Evolutionary conservation across 2,888 invertebrate species (phyloP), one percentile per base, ranked within the genome.

Genomic region (Embidobia sp.): DNA sequence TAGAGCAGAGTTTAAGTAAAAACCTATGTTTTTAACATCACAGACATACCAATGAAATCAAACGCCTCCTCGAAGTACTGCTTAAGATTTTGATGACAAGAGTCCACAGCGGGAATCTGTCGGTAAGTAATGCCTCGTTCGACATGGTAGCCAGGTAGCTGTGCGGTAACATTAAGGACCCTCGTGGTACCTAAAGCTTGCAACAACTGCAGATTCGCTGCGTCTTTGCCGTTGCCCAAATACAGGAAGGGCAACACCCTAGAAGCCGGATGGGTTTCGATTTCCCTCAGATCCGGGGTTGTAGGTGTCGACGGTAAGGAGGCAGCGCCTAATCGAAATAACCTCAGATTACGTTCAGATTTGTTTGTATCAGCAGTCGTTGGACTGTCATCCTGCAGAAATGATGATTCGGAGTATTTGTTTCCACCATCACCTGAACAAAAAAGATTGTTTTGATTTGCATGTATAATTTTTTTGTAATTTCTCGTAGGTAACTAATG

Each of bases 61-160:
- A 94, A 95, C 83, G 96, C 95, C 89, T 96, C 95, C 87, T 95
- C 94, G 91, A 96, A 96, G 92, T 95, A 96, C 91, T 96, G 96
- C 85, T 94, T 94, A 75, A 96, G 93, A 91, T 96, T 96, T 89
- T 96, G 96, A 86, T 95, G 94, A 49, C 94, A 94, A 79, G 94
- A 95, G 91, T 96, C 96, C 76, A 94, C 92, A 81, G 96, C 96
- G 67, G 95, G 95, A 88, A 96, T 93, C 87, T 95, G 93, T 90
- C 94, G 93, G 90, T 95, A 95, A 73, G 91, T 91, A 84, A 93
- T 92, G 73, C 93, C 93, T 79, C 92, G 90, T 78, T 91, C 91
- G 88, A 94, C 93, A 90, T 93, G 94, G 88, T 93, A 93, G 74
- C 93, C 93, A 67, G 94, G 94, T 85, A 94, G 90, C 88, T 95